Conservation (phyloP, 2,113 vertebrate species). For the Panurus biarmicus region DNA sequence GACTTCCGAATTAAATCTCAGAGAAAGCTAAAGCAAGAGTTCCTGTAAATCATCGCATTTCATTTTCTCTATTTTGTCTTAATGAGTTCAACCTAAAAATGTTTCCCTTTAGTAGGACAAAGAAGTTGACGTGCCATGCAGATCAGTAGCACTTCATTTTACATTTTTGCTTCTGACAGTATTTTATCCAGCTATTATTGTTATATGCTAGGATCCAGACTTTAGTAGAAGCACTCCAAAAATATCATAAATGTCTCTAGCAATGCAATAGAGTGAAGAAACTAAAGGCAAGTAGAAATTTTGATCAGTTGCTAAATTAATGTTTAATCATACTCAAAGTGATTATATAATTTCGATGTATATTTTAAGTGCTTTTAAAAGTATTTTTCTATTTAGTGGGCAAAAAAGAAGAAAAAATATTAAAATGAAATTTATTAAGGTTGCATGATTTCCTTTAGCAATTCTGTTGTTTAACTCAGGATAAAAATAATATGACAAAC, state of each 20-base stretch:
- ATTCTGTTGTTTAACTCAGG: constrained; percentile 59
- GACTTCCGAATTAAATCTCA: constrained; percentile 82
- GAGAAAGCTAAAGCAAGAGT: constrained; percentile 39
- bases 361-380: constrained; percentile 43
- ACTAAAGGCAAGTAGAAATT: constrained; percentile 38
- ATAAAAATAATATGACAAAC: constrained; percentile 77
- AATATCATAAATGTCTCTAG: neutral
- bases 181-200: constrained; percentile 17
- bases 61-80: constrained; percentile 28
- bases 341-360: constrained; percentile 6
- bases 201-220: neutral
- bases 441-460: constrained; percentile 19
- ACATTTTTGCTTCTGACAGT: constrained; percentile 7
- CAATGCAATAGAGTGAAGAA: neutral
- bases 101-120: constrained; percentile 49
- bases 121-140: neutral
- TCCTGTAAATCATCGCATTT: constrained; percentile 53
- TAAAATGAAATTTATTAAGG: constrained; percentile 63
- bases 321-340: constrained; percentile 50
- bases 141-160: neutral
- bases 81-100: constrained; percentile 43
- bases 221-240: neutral
- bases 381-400: constrained; percentile 22
- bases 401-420: constrained; percentile 64
- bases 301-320: constrained; percentile 61